Evolutionary conservation across 2,113 vertebrate genomes (phyloP), one percentile per base, ranked within the genome.

Genomic region (Archocentrus centrarchus): DNA sequence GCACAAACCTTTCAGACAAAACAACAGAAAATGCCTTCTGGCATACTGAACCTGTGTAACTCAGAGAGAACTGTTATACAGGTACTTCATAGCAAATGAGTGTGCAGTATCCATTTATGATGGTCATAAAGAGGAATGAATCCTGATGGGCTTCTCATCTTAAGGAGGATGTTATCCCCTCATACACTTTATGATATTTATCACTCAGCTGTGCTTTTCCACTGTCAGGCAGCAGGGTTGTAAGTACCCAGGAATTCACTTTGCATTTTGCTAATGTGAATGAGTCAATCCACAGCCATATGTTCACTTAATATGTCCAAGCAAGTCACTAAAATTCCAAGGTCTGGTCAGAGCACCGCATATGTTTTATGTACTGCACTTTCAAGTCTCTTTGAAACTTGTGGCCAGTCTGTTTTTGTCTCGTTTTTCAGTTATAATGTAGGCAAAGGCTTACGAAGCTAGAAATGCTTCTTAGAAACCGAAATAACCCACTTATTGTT

Each of bases 61-160:
- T 88, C 41, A 15, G 53, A 30, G 2, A 92, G 75, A 50, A 7
- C 58, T 70, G 66, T 84, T 86, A 84, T 35, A 79, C 80, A 83
- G 80, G 84, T 87, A 50, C 87, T 84, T 93, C 39, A 79, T 55
- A 73, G 79, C 77, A 89, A 92, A 90, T 86, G 50, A 91, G 75
- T 60, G 44, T 85, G 85, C 85, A 84, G 83, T 88, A 89, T 87
- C 76, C 86, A 66, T 89, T 94, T 92, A 93, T 86, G 87, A 90
- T 89, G 66, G 81, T 82, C 88, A 92, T 93, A 92, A 94, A 93
- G 60, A 85, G 53, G 60, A 86, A 66, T 80, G 83, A 91, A 90
- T 81, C 79, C 64, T 90, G 90, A 92, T 90, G 87, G 78, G 70
- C 81, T 82, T 60, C 83, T 85, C 24, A 22, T 17, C 78, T 82